Percentiles rank a stretch among this genome's conserved stretches.
These are phyloP conservation scores for Aurelia coerulea DNA, from an alignment of 30 jellyfish, hydroid and myxozoan species.

Conservation along the genomic window DNA sequence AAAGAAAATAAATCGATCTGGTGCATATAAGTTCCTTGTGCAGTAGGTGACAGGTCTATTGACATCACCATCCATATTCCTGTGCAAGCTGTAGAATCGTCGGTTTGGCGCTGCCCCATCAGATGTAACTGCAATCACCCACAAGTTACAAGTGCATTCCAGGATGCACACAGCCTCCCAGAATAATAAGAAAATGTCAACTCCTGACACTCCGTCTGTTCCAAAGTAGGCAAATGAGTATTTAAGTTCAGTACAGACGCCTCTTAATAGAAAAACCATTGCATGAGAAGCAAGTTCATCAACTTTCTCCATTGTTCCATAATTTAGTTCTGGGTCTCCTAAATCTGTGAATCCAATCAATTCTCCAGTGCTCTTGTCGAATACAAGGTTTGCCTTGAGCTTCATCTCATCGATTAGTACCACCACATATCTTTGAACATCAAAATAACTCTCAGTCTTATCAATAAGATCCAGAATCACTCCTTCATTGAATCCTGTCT, in stretches of 20 bases:
- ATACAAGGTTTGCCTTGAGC: conserved; percentile 42
- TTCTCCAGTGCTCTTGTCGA: conserved; percentile 62
- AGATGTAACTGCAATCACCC: conserved; percentile 27
- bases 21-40: conserved; percentile 18
- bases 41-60: conserved; percentile 6
- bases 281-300: conserved; percentile 51
- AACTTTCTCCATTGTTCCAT: conserved; percentile 17
- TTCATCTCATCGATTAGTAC: conserved; percentile 62
- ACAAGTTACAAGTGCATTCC: conserved; percentile 22
- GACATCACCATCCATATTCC: not conserved
- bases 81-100: conserved; percentile 44
- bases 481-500: conserved; percentile 13
- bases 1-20: conserved; percentile 21
- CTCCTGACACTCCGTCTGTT: conserved; percentile 5
- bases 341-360: conserved; percentile 60
- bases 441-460: not conserved
- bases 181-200: conserved; percentile 40
- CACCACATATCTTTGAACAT: not conserved
- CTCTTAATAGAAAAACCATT: conserved; percentile 19
- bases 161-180: conserved; percentile 56
- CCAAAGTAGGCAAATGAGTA: conserved; percentile 11
- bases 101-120: conserved; percentile 82
- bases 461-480: not conserved
- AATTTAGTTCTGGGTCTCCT: conserved; percentile 53
- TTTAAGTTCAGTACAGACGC: conserved; percentile 14